These are phyloP conservation scores for Lophura nycthemera DNA, from an alignment of 2,113 vertebrate species.

Conservation along the genomic window DNA sequence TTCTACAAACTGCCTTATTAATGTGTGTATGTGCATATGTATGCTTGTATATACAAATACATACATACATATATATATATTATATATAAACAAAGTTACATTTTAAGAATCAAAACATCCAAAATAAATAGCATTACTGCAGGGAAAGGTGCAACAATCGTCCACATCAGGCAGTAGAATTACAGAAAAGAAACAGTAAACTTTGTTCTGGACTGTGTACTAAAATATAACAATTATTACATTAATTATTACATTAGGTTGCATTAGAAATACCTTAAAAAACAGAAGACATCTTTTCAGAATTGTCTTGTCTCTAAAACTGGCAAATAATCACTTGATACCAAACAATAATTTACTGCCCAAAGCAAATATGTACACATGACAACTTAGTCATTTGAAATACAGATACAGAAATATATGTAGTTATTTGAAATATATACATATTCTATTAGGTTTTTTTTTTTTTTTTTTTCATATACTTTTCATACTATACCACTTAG, in stretches of 20 bases:
- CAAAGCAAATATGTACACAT: background rate
- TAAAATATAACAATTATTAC: background rate
- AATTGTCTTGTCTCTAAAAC: background rate
- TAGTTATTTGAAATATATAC: background rate
- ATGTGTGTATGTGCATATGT: background rate
- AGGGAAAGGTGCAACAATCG: background rate
- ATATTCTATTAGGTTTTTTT: background rate
- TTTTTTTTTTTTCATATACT: background rate
- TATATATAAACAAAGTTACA: accelerated
- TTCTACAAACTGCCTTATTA: background rate
- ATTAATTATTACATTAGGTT: background rate
- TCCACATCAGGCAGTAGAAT: background rate
- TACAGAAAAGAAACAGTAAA: background rate
- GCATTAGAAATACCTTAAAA: background rate
- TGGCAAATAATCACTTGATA: background rate
- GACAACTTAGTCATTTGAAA: background rate
- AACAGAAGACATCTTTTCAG: background rate
- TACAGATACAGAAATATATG: background rate
- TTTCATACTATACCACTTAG: background rate
- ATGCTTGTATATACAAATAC: too few species aligned
- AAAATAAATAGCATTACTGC: background rate
- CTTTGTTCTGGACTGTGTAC: background rate
- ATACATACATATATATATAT: accelerated
- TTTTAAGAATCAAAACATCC: background rate
- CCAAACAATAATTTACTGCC: background rate